Base-by-base conservation (phyloP, 1,140 invertebrate species). In the Callitettix versicolor region DNA sequence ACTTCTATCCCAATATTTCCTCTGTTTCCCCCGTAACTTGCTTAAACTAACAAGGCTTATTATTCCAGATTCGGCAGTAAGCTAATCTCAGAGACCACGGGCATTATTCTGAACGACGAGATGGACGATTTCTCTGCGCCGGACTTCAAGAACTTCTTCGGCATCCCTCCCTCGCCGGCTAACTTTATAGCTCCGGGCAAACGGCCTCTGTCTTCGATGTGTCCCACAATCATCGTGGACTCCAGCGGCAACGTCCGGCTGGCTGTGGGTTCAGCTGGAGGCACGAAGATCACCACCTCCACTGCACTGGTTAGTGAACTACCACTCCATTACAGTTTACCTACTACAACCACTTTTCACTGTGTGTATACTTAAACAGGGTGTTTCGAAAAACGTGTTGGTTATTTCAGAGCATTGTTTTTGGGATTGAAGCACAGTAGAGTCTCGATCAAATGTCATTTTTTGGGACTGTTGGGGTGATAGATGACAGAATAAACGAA, bases 81-180 rank as follows among this genome's bases (percentile, higher is more conserved):
- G 61, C 74, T 85, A 54, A 72, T 80, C 0, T 90, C 88, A 1
- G 63, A 65, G 26, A 78, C 76, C 18, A 89, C 91, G 0, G 94
- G 92, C 11, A 91, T 98, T 20, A 82, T 97, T 59, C 79, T 91
- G 46, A 98, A 97, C 68, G 82, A 95, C 67, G 82, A 93, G 70
- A 97, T 98, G 94, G 91, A 96, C 64, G 94, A 98, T 66, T 98
- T 98, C 67, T 88, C 89, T 5, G 78, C 84, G 0, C 89, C 90
- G 0, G 79, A 83, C 52, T 79, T 81, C 15, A 79, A 77, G 0
- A 95, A 91, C 63, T 76, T 73, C 22, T 94, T 87, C 67, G 81
- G 79, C n/a, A 64, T 94, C 40, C 85, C 86, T 1, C 82, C 88
- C 2, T 89, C 88, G 0, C 80, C 79, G 1, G 78, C 78, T 2